A percentile compares a stretch with the other conserved stretches of the same genome.
phyloP scores from a whole-genome alignment of 2,888 invertebrate genomes.

The Myopa tessellatipennis region DNA sequence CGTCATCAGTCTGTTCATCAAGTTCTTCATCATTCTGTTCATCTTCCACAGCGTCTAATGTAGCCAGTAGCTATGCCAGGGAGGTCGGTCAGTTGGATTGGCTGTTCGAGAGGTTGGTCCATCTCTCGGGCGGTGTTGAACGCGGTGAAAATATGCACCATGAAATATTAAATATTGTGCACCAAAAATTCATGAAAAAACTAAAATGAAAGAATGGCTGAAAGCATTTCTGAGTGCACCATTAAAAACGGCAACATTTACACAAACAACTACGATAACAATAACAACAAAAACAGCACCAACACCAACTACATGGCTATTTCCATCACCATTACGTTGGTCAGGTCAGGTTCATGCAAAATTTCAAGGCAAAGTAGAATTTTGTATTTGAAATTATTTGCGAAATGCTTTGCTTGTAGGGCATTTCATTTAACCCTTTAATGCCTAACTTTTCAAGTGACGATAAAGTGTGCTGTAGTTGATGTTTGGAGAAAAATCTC shows the following conservation, averaged over 20 bases:
- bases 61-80: conserved; percentile 36
- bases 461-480: not conserved
- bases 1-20: conserved; percentile 6
- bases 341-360: conserved; percentile 31
- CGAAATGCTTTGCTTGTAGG: conserved; percentile 10
- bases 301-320: not conserved
- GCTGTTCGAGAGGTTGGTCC: not conserved
- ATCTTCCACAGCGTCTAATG: not conserved
- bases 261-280: not conserved
- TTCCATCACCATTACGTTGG: conserved; percentile 9
- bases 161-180: conserved; percentile 28
- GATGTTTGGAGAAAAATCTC: too few species aligned
- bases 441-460: not conserved
- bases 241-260: not conserved
- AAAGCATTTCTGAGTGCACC: conserved; percentile 13
- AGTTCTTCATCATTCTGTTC: not conserved
- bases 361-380: not conserved
- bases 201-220: not conserved
- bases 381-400: conserved; percentile 21
- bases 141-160: conserved; percentile 25
- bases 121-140: too few species aligned
- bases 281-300: conserved; percentile 3
- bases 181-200: not conserved
- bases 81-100: conserved; percentile 5
- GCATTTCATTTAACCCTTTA: conserved; percentile 4